Evolutionary conservation across 2,797 vertebrate genomes (phyloP).

Genomic region (Protosalanx chinensis): DNA sequence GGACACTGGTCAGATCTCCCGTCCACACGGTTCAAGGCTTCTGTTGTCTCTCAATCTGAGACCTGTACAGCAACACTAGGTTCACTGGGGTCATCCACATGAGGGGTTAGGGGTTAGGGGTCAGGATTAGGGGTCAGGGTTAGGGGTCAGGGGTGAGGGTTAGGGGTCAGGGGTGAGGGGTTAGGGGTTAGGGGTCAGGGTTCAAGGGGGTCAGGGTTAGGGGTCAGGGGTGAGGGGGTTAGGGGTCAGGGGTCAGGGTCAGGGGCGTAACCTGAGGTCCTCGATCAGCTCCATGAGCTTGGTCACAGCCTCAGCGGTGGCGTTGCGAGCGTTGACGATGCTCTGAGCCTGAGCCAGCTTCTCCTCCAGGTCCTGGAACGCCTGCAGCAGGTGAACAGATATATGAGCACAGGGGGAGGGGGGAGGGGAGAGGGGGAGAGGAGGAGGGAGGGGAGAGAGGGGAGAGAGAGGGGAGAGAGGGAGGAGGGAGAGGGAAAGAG

Average conservation of each 20-base stretch:
- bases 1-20: conserved; percentile 81
- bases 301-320: conserved; percentile 75
- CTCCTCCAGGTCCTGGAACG: conserved; percentile 81
- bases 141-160: too few relatives aligned
- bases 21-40: conserved; percentile 85
- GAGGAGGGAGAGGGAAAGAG: background rate
- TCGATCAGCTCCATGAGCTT: conserved; percentile 82
- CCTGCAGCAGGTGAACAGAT: conserved; percentile 20
- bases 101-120: too few relatives aligned
- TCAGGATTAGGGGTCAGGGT: too few relatives aligned
- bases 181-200: too few relatives aligned
- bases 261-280: conserved; percentile 74
- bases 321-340: conserved; percentile 83
- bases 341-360: conserved; percentile 79
- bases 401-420: background rate
- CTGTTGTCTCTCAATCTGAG: conserved; percentile 84
- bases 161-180: too few relatives aligned
- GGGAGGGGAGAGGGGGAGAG: too few relatives aligned
- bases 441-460: too few relatives aligned
- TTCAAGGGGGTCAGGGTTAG: background rate
- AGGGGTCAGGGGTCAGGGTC: background rate
- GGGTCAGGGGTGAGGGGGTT: background rate
- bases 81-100: background rate
- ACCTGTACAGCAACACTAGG: conserved; percentile 59
- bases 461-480: too few relatives aligned